Evolutionary conservation across 2,113 vertebrate species (phyloP).

Genomic region (Bubalus kerabau): DNA sequence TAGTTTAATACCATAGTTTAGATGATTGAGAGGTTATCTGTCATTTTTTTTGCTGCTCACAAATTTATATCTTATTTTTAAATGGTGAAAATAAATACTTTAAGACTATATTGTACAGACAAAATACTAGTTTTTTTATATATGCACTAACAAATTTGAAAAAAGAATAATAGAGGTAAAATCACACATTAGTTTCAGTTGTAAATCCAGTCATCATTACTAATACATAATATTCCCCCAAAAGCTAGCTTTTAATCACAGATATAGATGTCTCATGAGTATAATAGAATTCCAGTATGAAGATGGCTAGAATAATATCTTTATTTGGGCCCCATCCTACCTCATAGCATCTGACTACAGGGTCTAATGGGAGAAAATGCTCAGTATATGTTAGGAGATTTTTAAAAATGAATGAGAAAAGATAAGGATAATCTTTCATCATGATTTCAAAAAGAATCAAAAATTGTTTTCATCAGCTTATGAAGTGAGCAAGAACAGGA

Average conservation of each 20-base stretch:
- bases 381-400: not conserved
- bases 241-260: not conserved
- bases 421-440: not conserved
- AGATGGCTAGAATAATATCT: not conserved
- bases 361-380: not conserved
- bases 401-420: not conserved
- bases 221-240: not conserved
- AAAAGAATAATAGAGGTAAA: not conserved
- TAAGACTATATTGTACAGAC: not conserved
- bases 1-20: slow-evolving; percentile 3
- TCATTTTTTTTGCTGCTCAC: slow-evolving; percentile 32
- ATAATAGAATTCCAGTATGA: not conserved
- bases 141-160: not conserved
- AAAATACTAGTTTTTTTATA: not conserved
- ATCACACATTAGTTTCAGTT: not conserved
- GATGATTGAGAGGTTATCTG: slow-evolving; percentile 33
- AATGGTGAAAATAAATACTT: not conserved
- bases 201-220: not conserved
- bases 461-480: not conserved
- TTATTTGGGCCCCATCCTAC: not conserved
- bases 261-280: not conserved
- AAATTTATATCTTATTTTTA: slow-evolving; percentile 25
- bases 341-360: not conserved
- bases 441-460: not conserved
- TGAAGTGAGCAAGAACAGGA: not conserved